A percentile compares a stretch with the other conserved stretches of the same genome.
phyloP scores from a whole-genome alignment of 2,113 vertebrate species.

The Columba livia region DNA sequence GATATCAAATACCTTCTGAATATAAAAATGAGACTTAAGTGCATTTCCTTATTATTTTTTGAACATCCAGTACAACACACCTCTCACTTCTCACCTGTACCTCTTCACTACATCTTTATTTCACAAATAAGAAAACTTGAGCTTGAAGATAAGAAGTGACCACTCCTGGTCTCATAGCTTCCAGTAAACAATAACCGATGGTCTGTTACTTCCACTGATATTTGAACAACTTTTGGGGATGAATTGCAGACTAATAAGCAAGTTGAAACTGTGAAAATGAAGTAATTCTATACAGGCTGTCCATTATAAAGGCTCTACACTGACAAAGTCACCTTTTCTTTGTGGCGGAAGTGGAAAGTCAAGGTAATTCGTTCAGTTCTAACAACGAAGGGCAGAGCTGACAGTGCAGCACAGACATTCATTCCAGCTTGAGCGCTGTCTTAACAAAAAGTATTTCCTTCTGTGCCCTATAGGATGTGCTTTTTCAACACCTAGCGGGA shows the following conservation, averaged over 20 bases:
- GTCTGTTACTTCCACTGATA: background rate
- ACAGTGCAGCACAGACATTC: background rate
- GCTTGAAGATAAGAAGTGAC: background rate
- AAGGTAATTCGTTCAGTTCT: background rate
- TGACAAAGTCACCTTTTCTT: background rate
- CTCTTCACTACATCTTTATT: background rate
- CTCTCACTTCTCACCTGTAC: background rate
- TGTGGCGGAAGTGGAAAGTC: background rate
- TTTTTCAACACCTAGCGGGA: background rate
- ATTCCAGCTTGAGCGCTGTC: background rate
- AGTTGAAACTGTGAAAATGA: background rate
- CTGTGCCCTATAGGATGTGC: accelerated
- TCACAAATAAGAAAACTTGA: background rate
- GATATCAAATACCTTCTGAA: background rate
- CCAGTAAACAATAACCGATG: background rate
- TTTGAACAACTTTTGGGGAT: background rate
- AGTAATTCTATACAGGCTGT: background rate
- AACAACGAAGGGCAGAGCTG: background rate
- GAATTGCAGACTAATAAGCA: background rate
- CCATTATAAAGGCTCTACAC: background rate
- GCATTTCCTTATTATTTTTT: background rate
- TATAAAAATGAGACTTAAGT: background rate
- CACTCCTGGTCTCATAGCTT: background rate
- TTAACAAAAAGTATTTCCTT: background rate
- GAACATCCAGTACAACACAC: background rate